A percentile compares a stretch with the other conserved stretches of the same genome.
phyloP scores from a whole-genome alignment of 2,113 vertebrate species.

The Eolophus roseicapilla region DNA sequence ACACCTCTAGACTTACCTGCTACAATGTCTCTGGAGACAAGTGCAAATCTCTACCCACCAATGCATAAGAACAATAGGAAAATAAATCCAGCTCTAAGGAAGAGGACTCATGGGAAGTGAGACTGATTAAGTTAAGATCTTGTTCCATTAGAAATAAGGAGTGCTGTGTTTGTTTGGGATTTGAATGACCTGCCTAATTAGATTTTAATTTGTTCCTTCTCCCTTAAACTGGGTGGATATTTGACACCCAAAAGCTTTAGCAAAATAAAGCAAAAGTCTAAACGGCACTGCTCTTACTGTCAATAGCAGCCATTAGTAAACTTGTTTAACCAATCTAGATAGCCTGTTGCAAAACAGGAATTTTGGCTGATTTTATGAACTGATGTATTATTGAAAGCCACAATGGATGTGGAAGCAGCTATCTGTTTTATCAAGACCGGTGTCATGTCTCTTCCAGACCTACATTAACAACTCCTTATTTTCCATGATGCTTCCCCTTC shows the following conservation, averaged over 20 bases:
- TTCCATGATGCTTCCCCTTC: constrained; percentile 55
- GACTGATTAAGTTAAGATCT: constrained; percentile 39
- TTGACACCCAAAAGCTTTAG: constrained; percentile 18
- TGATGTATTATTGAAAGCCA: constrained; percentile 43
- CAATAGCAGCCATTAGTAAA: neutral
- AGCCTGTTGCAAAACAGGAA: neutral
- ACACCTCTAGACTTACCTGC: constrained; percentile 44
- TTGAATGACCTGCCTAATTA: constrained; percentile 68
- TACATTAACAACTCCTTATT: constrained; percentile 49
- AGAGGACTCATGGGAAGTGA: constrained; percentile 40
- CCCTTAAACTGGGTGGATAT: constrained; percentile 24
- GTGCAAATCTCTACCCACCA: constrained; percentile 64
- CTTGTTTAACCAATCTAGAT: neutral
- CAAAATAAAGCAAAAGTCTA: neutral
- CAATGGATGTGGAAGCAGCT: constrained; percentile 7
- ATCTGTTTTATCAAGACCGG: constrained; percentile 51
- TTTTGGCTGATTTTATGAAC: constrained; percentile 36
- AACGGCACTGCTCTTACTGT: neutral
- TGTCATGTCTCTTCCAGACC: constrained; percentile 61
- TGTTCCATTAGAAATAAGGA: constrained; percentile 62
- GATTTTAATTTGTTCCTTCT: constrained; percentile 60
- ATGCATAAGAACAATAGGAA: constrained; percentile 34
- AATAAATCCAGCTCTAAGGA: constrained; percentile 53
- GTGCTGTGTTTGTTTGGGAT: constrained; percentile 34
- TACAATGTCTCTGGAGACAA: neutral